These are phyloP conservation scores for Caradrina kadenii DNA, from an alignment of 2,888 invertebrate genomes.

Conservation along the genomic window DNA sequence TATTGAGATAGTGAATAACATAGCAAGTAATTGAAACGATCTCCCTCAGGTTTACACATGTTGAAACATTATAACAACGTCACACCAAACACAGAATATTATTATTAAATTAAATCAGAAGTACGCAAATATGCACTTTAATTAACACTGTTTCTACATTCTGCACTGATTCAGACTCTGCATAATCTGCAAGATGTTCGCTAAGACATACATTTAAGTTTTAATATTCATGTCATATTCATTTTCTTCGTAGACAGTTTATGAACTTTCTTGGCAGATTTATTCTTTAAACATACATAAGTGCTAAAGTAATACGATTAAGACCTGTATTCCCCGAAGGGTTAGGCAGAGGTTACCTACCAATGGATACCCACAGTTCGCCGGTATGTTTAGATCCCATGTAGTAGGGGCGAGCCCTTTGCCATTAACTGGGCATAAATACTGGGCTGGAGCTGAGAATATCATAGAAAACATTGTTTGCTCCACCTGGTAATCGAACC, in stretches of 20 bases:
- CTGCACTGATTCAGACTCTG: conserved; percentile 16
- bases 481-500: too few species aligned
- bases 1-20: neutral
- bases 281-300: neutral
- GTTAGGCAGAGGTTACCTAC: too few species aligned
- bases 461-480: too few species aligned
- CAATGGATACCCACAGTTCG: too few species aligned
- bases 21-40: conserved; percentile 6
- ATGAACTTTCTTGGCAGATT: neutral
- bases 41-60: conserved; percentile 6
- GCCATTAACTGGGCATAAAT: too few species aligned
- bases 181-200: conserved; percentile 32
- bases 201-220: conserved; percentile 26
- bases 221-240: conserved; percentile 36
- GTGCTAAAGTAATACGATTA: too few species aligned
- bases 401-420: too few species aligned
- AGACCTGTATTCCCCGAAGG: too few species aligned
- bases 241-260: conserved; percentile 20
- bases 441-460: too few species aligned
- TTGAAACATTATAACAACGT: conserved; percentile 24
- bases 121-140: conserved; percentile 53
- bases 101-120: conserved; percentile 31
- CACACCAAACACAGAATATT: conserved; percentile 13
- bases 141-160: conserved; percentile 42
- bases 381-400: too few species aligned